phyloP scores from a whole-genome alignment of 2,888 invertebrate species.

The Pristionchus entomophagus region DNA sequence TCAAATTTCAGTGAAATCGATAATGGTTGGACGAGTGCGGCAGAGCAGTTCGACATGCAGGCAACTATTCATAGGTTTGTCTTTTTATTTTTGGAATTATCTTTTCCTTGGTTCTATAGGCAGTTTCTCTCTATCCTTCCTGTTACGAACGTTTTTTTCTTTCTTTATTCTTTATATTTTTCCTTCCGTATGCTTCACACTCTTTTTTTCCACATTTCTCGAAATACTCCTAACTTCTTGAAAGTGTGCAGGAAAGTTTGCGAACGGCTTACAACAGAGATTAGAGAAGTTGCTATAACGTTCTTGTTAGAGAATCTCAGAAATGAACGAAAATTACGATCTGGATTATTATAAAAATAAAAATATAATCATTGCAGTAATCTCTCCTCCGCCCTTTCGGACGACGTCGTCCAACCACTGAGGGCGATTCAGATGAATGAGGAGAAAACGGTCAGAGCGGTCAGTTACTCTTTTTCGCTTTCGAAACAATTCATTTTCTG shows the following conservation, averaged over 20 bases:
- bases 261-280: slow-evolving; percentile 11
- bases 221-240: no score
- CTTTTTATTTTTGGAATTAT: neutral
- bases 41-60: slow-evolving; percentile 68
- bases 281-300: neutral
- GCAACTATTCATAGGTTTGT: slow-evolving; percentile 65
- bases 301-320: neutral
- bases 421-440: slow-evolving; percentile 60
- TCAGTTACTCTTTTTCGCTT: slow-evolving; percentile 26
- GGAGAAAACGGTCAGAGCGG: slow-evolving; percentile 62
- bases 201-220: no score
- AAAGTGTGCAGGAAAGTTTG: slow-evolving; percentile 23
- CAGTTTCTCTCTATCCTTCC: no score
- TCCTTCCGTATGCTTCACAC: no score
- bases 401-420: slow-evolving; percentile 68
- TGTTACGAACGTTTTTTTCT: neutral
- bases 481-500: no score
- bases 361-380: slow-evolving; percentile 55
- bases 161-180: no score
- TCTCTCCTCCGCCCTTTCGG: slow-evolving; percentile 64
- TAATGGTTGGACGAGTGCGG: slow-evolving; percentile 66
- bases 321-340: neutral
- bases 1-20: slow-evolving; percentile 61
- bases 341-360: neutral
- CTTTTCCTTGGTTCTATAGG: neutral